Conservation (phyloP, 2,888 invertebrate genomes). For the Punctoribates punctum region DNA sequence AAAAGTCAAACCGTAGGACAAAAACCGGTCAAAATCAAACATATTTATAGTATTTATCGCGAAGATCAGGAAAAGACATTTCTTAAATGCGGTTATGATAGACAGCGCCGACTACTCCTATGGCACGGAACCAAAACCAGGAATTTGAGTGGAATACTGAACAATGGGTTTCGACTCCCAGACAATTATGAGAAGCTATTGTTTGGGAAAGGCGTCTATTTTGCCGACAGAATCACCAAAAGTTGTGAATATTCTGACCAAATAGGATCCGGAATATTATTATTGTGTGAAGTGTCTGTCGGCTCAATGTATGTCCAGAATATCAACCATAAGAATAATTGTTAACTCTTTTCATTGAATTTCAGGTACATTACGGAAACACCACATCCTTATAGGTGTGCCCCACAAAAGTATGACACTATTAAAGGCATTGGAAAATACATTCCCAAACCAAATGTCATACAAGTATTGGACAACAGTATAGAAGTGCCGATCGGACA, state of each 20-base stretch:
- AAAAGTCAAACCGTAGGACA: background rate
- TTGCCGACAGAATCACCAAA: constrained; percentile 19
- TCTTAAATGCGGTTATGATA: background rate
- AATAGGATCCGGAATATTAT: background rate
- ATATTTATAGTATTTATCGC: background rate
- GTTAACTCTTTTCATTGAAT: too few relatives aligned
- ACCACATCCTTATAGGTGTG: background rate
- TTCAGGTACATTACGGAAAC: background rate
- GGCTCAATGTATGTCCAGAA: background rate
- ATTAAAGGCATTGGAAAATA: constrained; percentile 14
- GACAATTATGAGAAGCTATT: background rate
- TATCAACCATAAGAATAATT: background rate
- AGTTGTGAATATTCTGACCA: background rate
- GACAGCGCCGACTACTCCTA: constrained; percentile 12
- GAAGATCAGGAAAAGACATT: constrained; percentile 21
- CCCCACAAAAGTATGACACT: background rate
- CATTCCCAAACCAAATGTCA: constrained; percentile 15
- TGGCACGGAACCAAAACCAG: constrained; percentile 21
- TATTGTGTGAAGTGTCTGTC: background rate
- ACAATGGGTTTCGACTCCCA: background rate
- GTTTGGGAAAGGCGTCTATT: constrained; percentile 14
- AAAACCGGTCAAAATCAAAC: background rate
- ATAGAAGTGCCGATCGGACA: constrained; percentile 19
- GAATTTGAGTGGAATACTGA: background rate
- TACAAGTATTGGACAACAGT: background rate